Base-by-base conservation (phyloP, 1,140 invertebrate genomes). In the Brachionus rotundiformis region DNA sequence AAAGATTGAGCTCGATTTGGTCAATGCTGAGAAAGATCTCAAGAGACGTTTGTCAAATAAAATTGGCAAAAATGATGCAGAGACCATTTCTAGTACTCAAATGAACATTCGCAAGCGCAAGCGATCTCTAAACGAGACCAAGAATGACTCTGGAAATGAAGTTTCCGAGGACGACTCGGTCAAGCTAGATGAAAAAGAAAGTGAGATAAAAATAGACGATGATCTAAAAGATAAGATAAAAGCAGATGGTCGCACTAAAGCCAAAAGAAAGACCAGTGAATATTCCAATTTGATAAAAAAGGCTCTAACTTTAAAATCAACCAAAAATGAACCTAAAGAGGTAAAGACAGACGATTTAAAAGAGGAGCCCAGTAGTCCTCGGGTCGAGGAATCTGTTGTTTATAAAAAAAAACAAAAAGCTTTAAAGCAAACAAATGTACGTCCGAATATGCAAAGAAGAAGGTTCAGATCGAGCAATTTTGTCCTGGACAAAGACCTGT, bases 331-430 rank as follows among this genome's bases (percentile, higher is more conserved):
- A 44, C 11, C 11, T 23, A 23, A 11, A 3, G 39, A 73, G 4
- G 19, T 13, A 44, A 44, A 44, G 25, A n/a, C 36, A 73, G 68
- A 73, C 3, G 11, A 10, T 44, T 36, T 36, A n/a, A 33, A 71
- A 19, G 65, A 71, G 16, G 29, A 36, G 13, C 16, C 29, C 8
- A 41, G 27, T n/a, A 44, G 16, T 44, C 19, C 63, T 33, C 1
- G n/a, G 1, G 16, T 31, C 8, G 19, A 27, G 6, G 39, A 73
- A 8, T 29, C 76, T 13, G 27, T 33, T 63, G 76, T 63, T 2
- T 79, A 79, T 31, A 54, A 36, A 79, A 79, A 79, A 33, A 63
- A 59, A 39, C 76, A 79, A 63, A 79, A 79, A 63, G 76, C 76
- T 39, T 23, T 79, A 3, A 79, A 79, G 54, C 47, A 79, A 59